Evolutionary conservation across 2,888 invertebrate genomes (phyloP).

Genomic region (Microchrysa polita): DNA sequence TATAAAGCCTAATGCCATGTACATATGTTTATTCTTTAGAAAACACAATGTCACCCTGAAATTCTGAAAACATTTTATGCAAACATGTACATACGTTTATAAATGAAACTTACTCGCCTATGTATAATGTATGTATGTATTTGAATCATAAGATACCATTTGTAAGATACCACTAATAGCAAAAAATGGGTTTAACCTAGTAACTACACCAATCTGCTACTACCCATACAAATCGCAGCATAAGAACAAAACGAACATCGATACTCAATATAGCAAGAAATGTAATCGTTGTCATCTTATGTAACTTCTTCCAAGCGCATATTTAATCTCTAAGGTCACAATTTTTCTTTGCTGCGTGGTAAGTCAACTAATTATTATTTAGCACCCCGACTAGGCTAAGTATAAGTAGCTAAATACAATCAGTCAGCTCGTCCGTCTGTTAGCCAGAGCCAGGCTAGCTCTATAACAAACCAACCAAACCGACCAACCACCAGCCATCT

Average conservation of each 20-base stretch:
- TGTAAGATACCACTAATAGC: neutral
- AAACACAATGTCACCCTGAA: too few species aligned
- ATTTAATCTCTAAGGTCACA: conserved; percentile 46
- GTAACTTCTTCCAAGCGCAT: conserved; percentile 32
- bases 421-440: too few species aligned
- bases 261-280: neutral
- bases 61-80: too few species aligned
- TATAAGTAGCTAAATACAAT: too few species aligned
- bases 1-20: too few species aligned
- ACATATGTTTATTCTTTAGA: too few species aligned
- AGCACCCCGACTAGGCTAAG: conserved; percentile 21
- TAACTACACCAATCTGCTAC: conserved; percentile 11
- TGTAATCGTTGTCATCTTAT: conserved; percentile 27
- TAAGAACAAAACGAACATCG: conserved; percentile 15
- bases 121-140: too few species aligned
- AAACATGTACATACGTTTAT: too few species aligned
- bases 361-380: conserved; percentile 48
- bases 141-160: too few species aligned
- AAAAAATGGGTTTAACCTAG: neutral
- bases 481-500: neutral
- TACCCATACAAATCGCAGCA: conserved; percentile 16
- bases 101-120: too few species aligned
- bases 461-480: neutral
- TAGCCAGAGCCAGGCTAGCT: neutral
- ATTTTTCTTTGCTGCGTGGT: conserved; percentile 45